Evolutionary conservation across 2,888 invertebrate genomes (phyloP), one percentile per base, ranked within the genome.

Genomic region (Gonocerus acuteangulatus): DNA sequence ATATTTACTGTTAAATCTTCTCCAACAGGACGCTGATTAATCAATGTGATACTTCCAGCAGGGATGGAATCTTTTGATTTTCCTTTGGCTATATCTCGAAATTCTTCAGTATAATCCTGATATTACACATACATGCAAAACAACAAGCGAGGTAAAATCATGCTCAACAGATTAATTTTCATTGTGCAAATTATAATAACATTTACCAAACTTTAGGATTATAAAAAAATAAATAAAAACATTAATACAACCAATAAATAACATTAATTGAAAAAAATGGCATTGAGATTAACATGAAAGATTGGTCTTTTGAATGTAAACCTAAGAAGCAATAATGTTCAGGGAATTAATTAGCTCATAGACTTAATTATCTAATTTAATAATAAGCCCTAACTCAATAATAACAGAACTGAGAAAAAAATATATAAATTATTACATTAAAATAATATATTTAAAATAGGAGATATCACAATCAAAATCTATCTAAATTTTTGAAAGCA

Each of bases 81-180:
- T 74, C 91, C 90, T 80, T 92, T 93, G 75, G 91, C 89, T 80
- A 95, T 95, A 80, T 94, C 94, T 74, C 94, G 85, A 80, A 95
- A 94, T 80, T 94, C 94, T 81, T 95, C 94, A 70, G 90, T 91
- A 80, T 94, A 94, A 79, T 94, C 94, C 94, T 94, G 82, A 71
- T 74, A 77, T 74, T 73, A 75, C 65, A 65, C 64, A 62, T 58
- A 66, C 67, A 70, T 67, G 69, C 69, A 71, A 70, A 64, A 69
- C 58, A 68, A 65, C 69, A 72, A 68, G 66, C 68, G 69, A 67
- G 66, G 72, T 72, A 75, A 63, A 61, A 49, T 27, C 27, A 27
- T 48, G 48, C 62, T 62, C 62, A 39, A 58, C 47, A 34, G 27
- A 21, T 34, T 34, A 15, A 19, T 18, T 15, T 18, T 44, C 16